Evolutionary conservation across 2,888 invertebrate genomes (phyloP).

Genomic region (Synanthedon andrenaeformis): DNA sequence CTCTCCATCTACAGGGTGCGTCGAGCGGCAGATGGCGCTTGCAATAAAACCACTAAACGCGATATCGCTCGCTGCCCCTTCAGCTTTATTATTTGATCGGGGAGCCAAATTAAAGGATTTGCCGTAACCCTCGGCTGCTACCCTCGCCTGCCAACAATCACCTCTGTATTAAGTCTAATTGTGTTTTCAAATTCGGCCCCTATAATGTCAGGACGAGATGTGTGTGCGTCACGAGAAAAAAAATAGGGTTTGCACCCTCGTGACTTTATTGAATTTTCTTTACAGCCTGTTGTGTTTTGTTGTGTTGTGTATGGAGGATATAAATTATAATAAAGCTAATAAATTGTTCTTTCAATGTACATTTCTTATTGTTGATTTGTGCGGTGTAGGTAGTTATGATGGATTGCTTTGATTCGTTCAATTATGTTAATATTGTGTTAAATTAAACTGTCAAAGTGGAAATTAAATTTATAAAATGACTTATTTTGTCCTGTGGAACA

Average conservation of each 20-base stretch:
- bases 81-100: conserved; percentile 69
- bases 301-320: background rate
- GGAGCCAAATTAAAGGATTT: conserved; percentile 71
- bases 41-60: conserved; percentile 71
- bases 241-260: conserved; percentile 50
- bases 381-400: conserved; percentile 5
- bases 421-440: no score
- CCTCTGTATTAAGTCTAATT: conserved; percentile 72
- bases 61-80: conserved; percentile 63
- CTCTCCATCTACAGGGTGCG: conserved; percentile 57
- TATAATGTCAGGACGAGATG: conserved; percentile 48
- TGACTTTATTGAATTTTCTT: conserved; percentile 55
- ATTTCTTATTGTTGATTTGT: conserved; percentile 5
- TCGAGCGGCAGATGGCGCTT: conserved; percentile 66
- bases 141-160: conserved; percentile 67
- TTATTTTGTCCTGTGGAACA: no score
- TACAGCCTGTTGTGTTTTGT: conserved; percentile 30
- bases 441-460: no score
- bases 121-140: conserved; percentile 57
- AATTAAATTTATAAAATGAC: no score
- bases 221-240: conserved; percentile 58
- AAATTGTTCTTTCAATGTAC: background rate
- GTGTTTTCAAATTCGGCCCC: conserved; percentile 69
- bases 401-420: conserved; percentile 9
- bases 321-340: background rate